phyloP scores from a whole-genome alignment of 2,888 invertebrate species.

The Brenthis daphne region DNA sequence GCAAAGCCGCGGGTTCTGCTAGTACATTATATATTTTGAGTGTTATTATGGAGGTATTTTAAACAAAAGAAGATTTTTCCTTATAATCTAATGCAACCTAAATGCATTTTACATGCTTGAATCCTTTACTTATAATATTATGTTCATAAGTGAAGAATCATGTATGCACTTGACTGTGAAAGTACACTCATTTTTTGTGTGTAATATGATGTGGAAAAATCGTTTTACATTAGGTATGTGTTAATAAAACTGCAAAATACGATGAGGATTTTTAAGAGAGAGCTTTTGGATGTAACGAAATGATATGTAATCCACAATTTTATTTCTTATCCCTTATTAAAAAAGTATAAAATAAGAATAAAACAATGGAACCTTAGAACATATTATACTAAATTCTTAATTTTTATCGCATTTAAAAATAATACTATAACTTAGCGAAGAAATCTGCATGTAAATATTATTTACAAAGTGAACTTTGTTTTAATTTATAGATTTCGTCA shows the following conservation, averaged over 20 bases:
- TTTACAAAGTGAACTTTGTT: no score
- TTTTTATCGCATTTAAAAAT: no score
- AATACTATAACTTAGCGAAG: no score
- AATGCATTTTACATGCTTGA: slow-evolving; percentile 66
- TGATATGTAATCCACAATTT: no score
- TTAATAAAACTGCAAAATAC: background rate
- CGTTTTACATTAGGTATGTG: background rate
- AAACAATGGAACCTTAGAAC: no score
- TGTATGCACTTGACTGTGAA: slow-evolving; percentile 26
- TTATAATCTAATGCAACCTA: slow-evolving; percentile 40
- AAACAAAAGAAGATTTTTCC: background rate
- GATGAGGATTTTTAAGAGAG: background rate
- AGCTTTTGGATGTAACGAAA: background rate
- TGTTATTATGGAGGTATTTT: no score
- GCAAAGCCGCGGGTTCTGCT: no score
- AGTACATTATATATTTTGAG: no score
- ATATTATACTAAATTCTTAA: no score
- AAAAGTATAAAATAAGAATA: no score
- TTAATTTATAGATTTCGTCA: no score
- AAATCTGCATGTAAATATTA: no score
- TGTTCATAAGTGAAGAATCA: slow-evolving; percentile 33
- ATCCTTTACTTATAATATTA: slow-evolving; percentile 58
- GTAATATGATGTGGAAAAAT: background rate
- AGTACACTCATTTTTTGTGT: slow-evolving; percentile 25
- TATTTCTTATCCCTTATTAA: background rate